Evolutionary conservation across 1,140 invertebrate species (phyloP), one percentile per base, ranked within the genome.

Genomic region (Ceratina calcarata): DNA sequence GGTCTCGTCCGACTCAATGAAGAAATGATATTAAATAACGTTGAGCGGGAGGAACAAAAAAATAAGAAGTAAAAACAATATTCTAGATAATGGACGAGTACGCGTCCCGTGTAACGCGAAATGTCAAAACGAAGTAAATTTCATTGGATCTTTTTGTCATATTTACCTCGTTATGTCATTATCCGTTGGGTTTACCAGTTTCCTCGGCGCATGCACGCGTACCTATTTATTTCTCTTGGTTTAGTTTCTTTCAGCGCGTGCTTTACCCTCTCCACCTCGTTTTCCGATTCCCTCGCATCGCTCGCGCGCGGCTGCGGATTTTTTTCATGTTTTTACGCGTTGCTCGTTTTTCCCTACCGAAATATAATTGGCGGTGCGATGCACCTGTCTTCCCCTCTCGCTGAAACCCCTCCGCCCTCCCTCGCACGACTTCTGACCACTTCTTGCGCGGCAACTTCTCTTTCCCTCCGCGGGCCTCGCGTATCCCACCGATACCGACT

Each of bases 281-380:
- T 79, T 55, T 79, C 77, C 57, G 24, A 57, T 68, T 79, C 80
- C 45, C 57, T 57, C 78, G 18, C 15, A 18, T 53, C 66, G 78
- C 65, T 65, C 74, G 76, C 79, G 75, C 81, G 80, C 80, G 83
- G 58, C 81, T 83, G 37, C 73, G 61, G 79, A 85, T 85, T 91
- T 88, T 89, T 89, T 89, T 90, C 89, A 87, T 89, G 85, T 90
- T 90, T 90, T 89, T 87, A 79, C 84, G 84, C 85, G 72, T 84
- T 83, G 86, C 89, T 91, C 84, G 85, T 91, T 90, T 91, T 90
- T 91, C 91, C 86, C 90, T 91, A 90, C 91, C 91, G 88, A 92
- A 92, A 93, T 93, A 93, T 93, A 93, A 93, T 93, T 93, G 92
- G 92, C 91, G 90, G 91, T 91, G 88, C 90, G 91, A 92, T 93